These are phyloP conservation scores for Bubalus kerabau DNA, from an alignment of 2,113 vertebrate genomes.

Conservation along the genomic window DNA sequence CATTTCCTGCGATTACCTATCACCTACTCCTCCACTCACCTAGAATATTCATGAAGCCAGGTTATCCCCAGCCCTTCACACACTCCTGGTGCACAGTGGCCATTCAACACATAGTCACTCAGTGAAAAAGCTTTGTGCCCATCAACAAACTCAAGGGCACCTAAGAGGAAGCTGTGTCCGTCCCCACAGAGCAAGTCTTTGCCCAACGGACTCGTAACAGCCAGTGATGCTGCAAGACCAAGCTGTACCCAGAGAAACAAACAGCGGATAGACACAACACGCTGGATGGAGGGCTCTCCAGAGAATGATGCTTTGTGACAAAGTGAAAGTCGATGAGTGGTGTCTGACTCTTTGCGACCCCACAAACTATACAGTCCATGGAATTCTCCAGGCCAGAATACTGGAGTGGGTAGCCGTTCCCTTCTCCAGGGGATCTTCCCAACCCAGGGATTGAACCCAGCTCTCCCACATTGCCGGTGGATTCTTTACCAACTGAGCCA, in stretches of 20 bases:
- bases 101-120: too few species aligned
- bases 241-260: not conserved
- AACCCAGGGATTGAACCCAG: not conserved
- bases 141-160: too few species aligned
- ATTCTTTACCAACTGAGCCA: not conserved
- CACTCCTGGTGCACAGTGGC: not conserved
- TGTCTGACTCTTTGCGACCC: not conserved
- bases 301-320: not conserved
- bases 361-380: not conserved
- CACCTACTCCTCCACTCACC: not conserved
- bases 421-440: not conserved
- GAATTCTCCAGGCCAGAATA: not conserved
- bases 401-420: not conserved
- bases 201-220: accelerated
- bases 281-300: not conserved
- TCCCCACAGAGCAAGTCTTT: not conserved
- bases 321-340: not conserved
- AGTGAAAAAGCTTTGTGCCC: not conserved
- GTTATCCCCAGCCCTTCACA: too few species aligned
- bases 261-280: accelerated
- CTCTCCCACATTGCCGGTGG: accelerated
- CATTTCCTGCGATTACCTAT: not conserved
- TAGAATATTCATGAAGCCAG: not conserved
- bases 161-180: accelerated
- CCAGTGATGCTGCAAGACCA: not conserved